Base-by-base conservation (phyloP, 2,888 invertebrate genomes). In the Leptogaster cylindrica region DNA sequence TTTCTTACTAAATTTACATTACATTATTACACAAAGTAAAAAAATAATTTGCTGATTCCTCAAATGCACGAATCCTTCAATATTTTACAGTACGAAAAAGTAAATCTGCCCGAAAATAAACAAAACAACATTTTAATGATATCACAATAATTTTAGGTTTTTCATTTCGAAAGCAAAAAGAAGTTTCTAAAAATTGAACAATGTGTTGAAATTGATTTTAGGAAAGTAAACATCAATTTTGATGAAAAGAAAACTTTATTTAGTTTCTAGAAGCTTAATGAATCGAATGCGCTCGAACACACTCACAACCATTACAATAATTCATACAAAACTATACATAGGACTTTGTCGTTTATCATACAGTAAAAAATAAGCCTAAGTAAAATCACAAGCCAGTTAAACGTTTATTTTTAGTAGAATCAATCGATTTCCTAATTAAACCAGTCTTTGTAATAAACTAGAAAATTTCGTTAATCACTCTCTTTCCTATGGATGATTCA, bases 301-400 rank as follows among this genome's bases (percentile, higher is more conserved):
- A 33, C 33, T 31, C 52, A 33, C 52, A 33, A 23, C 20, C 12
- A 31, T 52, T 33, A 52, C 52, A 31, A 52, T 31, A 52, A 52
- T 39, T 27, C 52, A 52, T 52, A 33, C 33, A 52, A 52, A 31
- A 18, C 18, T 14, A 33, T 31, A 51, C 33, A 52, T 31, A 52
- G 18, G 23, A 31, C 20, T 20, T 8, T 52, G 10, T 31, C 52
- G 33, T 52, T 25, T 23, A 58, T 39, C 39, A 36, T 39, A 4
- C 16, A 18, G 27, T n/a, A 8, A 14, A 44, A 44, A 65, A 14
- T 27, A 50, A 46, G 51, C 39, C 51, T 65, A 51, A 65, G 51
- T 65, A 65, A n/a, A n/a, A 65, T 65, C 65, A 65, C 65, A 65
- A 65, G 51, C 51, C 65, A 50, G 65, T 51, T 39, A 58, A 61